Evolutionary conservation across 2,888 invertebrate genomes (phyloP), one percentile per base, ranked within the genome.

Genomic region (Cabera pusaria): DNA sequence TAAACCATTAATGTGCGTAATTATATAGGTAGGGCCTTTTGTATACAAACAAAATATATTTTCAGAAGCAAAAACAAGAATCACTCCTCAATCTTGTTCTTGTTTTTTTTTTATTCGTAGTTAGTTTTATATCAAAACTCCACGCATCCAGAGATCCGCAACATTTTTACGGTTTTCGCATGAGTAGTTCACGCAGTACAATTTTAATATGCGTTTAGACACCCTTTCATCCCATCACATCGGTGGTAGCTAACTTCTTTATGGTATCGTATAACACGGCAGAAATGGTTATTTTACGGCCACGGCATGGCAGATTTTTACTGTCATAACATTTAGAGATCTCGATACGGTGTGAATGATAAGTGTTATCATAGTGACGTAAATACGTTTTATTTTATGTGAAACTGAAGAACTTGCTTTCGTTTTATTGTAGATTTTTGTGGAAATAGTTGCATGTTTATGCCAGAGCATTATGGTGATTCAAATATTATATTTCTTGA

Each of bases 201-300:
- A 78, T 83, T 87, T 87, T 86, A 86, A 88, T 78, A 76, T 77
- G 67, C 77, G 67, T 75, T 56, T 80, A 76, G 83, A 79, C 78
- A 77, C 72, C 75, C 72, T 75, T 84, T 85, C 83, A 82, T 81
- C 79, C 80, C 80, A 75, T 79, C 78, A 67, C 68, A 60, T 48
- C 59, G 58, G 64, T 65, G 64, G 65, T 70, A 73, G 71, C 70
- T 74, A 78, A 71, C 72, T 77, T 77, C 34, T 85, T 85, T 78
- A 85, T 78, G 75, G 78, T 71, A 69, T 75, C 72, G 69, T 83
- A 85, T 86, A 85, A 85, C 77, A 79, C 72, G 78, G 77, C 72
- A 78, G 78, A 68, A 83, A 86, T 82, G 84, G 85, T 75, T 85
- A 80, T 88, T 88, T 87, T 86, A 88, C 75, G 81, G 75, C 74